These are phyloP conservation scores for Drosophila stalkeri DNA, from an alignment of 2,888 invertebrate species.

Conservation along the genomic window DNA sequence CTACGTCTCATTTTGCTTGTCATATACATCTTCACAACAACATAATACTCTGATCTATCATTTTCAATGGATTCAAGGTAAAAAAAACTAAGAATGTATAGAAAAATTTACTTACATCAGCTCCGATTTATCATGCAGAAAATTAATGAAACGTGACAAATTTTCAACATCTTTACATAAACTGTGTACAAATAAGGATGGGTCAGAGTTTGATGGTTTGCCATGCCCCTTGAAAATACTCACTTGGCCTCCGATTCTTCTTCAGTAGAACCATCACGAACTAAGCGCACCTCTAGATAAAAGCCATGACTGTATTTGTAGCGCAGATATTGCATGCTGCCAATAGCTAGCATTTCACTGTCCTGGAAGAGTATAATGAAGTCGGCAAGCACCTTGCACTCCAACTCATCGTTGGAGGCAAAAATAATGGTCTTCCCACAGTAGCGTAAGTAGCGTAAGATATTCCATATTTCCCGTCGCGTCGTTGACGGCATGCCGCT, in stretches of 20 bases:
- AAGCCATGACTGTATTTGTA: slow-evolving; percentile 88
- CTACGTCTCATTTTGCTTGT: too few species aligned
- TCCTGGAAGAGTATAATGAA: slow-evolving; percentile 91
- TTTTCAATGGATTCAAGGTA: too few species aligned
- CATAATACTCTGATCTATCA: too few species aligned
- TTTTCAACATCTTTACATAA: slow-evolving; percentile 72
- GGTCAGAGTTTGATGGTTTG: background rate
- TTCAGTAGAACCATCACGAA: slow-evolving; percentile 64
- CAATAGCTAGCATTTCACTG: slow-evolving; percentile 90
- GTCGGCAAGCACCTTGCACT: slow-evolving; percentile 92
- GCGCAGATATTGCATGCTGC: slow-evolving; percentile 90
- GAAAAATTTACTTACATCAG: slow-evolving; percentile 65
- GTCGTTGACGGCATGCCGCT: slow-evolving; percentile 89
- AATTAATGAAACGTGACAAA: slow-evolving; percentile 69
- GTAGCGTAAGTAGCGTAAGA: slow-evolving; percentile 88
- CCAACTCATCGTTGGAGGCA: slow-evolving; percentile 93
- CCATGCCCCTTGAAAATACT: slow-evolving; percentile 8
- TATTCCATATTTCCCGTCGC: slow-evolving; percentile 92
- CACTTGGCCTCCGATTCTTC: slow-evolving; percentile 72
- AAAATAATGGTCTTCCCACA: slow-evolving; percentile 91
- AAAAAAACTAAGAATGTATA: background rate
- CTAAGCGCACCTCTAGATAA: slow-evolving; percentile 75
- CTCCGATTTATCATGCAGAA: slow-evolving; percentile 70
- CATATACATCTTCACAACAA: too few species aligned
- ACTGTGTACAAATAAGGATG: slow-evolving; percentile 40